These are phyloP conservation scores for Panulirus ornatus DNA, from an alignment of 1,140 invertebrate species.

Conservation along the genomic window DNA sequence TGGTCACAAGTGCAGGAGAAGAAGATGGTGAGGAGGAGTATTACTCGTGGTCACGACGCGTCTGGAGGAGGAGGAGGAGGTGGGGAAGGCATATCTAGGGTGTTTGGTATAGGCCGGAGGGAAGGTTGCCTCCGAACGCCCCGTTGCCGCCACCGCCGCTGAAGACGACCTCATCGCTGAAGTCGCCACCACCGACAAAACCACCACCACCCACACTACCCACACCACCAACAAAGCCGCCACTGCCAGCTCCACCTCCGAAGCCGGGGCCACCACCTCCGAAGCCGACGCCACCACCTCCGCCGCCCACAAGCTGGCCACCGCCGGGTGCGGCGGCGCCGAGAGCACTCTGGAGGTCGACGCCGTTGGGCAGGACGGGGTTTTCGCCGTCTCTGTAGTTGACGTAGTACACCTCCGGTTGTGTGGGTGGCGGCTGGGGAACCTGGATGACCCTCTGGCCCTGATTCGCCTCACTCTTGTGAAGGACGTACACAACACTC, in stretches of 20 bases:
- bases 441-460: conserved; percentile 53
- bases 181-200: background rate
- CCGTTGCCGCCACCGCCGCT: background rate
- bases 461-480: background rate
- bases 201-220: background rate
- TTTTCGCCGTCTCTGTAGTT: conserved; percentile 50
- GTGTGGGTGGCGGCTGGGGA: conserved; percentile 19
- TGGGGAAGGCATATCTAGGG: background rate
- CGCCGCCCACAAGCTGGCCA: conserved; percentile 37
- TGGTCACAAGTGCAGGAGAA: background rate
- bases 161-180: background rate
- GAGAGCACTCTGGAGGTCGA: conserved; percentile 56
- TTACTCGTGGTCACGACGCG: background rate
- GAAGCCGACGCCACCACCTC: background rate
- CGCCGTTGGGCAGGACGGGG: conserved; percentile 37
- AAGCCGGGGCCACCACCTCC: background rate
- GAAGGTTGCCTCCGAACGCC: no score
- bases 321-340: conserved; percentile 29
- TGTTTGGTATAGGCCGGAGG: background rate
- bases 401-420: conserved; percentile 58
- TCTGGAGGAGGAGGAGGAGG: background rate
- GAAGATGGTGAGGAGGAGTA: background rate
- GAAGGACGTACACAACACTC: conserved; percentile 46
- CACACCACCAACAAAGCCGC: background rate
- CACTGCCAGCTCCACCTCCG: background rate